Base-by-base conservation (phyloP, 2,797 vertebrate genomes). In the Chloroceryle amazona region DNA sequence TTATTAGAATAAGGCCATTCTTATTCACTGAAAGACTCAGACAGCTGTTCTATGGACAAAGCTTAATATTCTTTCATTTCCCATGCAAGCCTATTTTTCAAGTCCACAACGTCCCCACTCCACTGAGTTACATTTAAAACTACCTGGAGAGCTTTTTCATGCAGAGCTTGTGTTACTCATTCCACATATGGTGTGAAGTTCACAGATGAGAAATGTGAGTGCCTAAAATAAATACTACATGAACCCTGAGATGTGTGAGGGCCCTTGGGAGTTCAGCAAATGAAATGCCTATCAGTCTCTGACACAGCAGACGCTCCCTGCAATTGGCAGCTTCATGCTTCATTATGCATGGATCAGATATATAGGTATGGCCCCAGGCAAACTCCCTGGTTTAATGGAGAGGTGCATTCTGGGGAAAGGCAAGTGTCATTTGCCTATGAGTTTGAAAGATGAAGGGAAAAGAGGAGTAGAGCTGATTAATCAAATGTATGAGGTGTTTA, bases 211-310 rank as follows among this genome's bases (percentile, higher is more conserved):
- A 97, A 98, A 97, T 96, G 78, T 61, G 89, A 98, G 86, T 29
- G 82, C 93, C 96, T 97, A 96, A 97, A 98, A 98, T 97, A 98
- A 98, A 98, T 97, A 97, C 97, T 96, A 96, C 96, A 97, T 96
- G 97, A 98, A 98, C 97, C 98, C 98, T 98, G 98, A 98, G 98
- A 99, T 98, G 98, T 98, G 94, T 93, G 96, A 91, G 97, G 94
- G 81, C 97, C 92, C 96, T 98, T 92, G 97, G 97, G 98, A 98
- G 73, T 63, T 91, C 92, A 98, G 98, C 98, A 98, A 99, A 99
- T 98, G 98, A 99, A 98, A 99, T 98, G 98, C 98, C 99, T 98
- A 98, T 99, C 99, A 98, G 98, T 98, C 98, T 98, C 98, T 98
- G 98, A 98, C 98, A 98, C 97, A 98, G 98, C 98, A 99, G 99